These are phyloP conservation scores for Echinometra lucunter DNA, from an alignment of 53 echinoderm and acorn worm genomes.

Conservation along the genomic window DNA sequence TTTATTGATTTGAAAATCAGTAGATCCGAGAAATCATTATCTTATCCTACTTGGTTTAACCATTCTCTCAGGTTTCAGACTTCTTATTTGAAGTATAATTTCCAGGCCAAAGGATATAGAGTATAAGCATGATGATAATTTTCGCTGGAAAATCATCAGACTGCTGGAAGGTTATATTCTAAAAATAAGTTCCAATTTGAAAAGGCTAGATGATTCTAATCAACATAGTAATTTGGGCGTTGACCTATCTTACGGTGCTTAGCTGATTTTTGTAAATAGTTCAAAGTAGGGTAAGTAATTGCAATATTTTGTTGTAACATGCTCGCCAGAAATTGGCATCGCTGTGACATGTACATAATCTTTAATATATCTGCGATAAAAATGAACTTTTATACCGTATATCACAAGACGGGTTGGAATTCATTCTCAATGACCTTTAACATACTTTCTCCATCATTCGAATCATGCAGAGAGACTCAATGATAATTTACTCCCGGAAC, in stretches of 20 bases:
- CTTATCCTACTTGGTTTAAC: too few relatives aligned
- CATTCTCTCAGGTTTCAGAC: too few relatives aligned
- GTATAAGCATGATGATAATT: neutral
- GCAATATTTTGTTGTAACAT: neutral
- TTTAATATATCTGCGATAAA: neutral
- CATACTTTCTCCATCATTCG: too few relatives aligned
- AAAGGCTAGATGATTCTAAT: constrained; percentile 3
- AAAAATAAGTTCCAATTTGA: neutral
- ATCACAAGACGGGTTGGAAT: too few relatives aligned
- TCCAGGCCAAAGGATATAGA: neutral
- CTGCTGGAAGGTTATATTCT: neutral
- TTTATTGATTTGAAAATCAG: too few relatives aligned
- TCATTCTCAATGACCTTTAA: too few relatives aligned
- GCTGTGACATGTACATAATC: neutral
- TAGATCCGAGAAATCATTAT: too few relatives aligned
- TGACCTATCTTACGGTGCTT: neutral
- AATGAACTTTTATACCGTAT: too few relatives aligned
- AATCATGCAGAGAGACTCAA: too few relatives aligned
- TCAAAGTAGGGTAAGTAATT: constrained; percentile 30
- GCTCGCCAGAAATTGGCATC: neutral
- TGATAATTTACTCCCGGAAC: too few relatives aligned
- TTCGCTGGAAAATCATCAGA: neutral
- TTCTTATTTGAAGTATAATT: neutral
- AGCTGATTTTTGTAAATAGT: neutral
- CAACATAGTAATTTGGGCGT: neutral